A percentile compares a stretch with the other conserved stretches of the same genome.
phyloP scores from a whole-genome alignment of 2,888 invertebrate genomes.

The Eucera pruinosa region DNA sequence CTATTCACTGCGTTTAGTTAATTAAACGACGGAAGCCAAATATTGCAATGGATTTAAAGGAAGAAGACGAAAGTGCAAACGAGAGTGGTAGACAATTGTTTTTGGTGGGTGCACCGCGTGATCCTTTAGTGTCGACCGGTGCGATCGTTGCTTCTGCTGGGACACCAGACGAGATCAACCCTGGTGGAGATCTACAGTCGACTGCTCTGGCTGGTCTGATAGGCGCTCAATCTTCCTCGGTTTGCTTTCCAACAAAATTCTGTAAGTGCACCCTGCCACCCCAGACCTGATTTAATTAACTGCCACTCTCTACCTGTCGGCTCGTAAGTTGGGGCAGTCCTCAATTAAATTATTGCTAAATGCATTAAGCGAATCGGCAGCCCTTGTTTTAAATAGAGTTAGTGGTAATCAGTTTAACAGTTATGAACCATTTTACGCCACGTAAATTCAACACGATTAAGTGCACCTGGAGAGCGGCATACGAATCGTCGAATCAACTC shows the following conservation, averaged over 20 bases:
- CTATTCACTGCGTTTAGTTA: slow-evolving; percentile 45
- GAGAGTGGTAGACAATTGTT: slow-evolving; percentile 79
- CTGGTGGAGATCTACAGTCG: slow-evolving; percentile 78
- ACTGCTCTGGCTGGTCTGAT: slow-evolving; percentile 81
- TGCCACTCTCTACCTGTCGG: slow-evolving; percentile 71
- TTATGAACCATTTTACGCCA: slow-evolving; percentile 73
- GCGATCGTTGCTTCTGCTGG: slow-evolving; percentile 77
- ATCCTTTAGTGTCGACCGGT: slow-evolving; percentile 81
- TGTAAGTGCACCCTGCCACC: slow-evolving; percentile 79
- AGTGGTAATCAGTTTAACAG: slow-evolving; percentile 81
- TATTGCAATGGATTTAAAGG: slow-evolving; percentile 80
- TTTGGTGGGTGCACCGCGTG: slow-evolving; percentile 80
- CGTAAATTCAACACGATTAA: slow-evolving; percentile 47
- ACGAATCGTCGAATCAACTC: neutral
- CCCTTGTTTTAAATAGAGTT: slow-evolving; percentile 81
- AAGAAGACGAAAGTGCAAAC: slow-evolving; percentile 77
- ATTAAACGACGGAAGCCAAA: slow-evolving; percentile 35
- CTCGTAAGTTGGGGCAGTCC: slow-evolving; percentile 76
- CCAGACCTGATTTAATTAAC: slow-evolving; percentile 80
- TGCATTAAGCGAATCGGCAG: slow-evolving; percentile 81
- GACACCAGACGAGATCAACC: slow-evolving; percentile 77
- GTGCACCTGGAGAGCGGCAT: neutral
- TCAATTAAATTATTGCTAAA: slow-evolving; percentile 85
- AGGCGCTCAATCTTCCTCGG: slow-evolving; percentile 82
- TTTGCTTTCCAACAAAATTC: slow-evolving; percentile 83